Base-by-base conservation (phyloP, 1,140 invertebrate genomes). In the Scaptomyza graminum region DNA sequence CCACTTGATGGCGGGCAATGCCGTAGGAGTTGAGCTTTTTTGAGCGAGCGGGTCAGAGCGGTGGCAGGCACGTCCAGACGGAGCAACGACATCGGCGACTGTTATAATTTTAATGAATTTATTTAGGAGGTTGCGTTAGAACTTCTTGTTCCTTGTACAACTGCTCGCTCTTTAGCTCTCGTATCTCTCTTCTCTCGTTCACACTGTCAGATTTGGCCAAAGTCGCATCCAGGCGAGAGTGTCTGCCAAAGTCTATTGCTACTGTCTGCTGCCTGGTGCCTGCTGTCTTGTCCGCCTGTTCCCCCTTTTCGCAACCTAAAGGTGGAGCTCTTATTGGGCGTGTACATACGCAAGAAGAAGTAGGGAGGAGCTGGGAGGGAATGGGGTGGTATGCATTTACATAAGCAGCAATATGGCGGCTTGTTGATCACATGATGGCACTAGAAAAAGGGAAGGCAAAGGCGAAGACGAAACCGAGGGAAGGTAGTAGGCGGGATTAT, bases 51-150 rank as follows among this genome's bases (percentile, higher is more conserved):
- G 6, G 15, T 39, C 13, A 39, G 16, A 37, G 34, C 11, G 51
- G n/a, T 15, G 52, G 12, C 8, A 16, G 66, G 4, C 41, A 22
- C 49, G 68, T 51, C 54, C 68, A 66, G 68, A 67, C 69, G 50
- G 69, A 67, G 69, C 63, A 72, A 72, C 69, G 64, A 67, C 70
- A 73, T 67, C 66, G 49, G 56, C 62, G 44, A 67, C 74, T 78
- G 76, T 80, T 51, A 88, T 88, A 88, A 88, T 88, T 88, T 88
- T 88, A 88, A 88, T 88, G 83, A 88, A 88, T 88, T 88, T 88
- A 90, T 90, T 90, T 90, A 83, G 76, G 73, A 87, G 83, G 71
- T 79, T 74, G 69, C 72, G 69, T 77, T 74, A 63, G 60, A 74
- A 57, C 52, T 22, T 16, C 52, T n/a, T 11, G 16, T 11, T 43